These are phyloP conservation scores for Notarius quadriscutis DNA, from an alignment of 2,113 vertebrate species.

Conservation along the genomic window DNA sequence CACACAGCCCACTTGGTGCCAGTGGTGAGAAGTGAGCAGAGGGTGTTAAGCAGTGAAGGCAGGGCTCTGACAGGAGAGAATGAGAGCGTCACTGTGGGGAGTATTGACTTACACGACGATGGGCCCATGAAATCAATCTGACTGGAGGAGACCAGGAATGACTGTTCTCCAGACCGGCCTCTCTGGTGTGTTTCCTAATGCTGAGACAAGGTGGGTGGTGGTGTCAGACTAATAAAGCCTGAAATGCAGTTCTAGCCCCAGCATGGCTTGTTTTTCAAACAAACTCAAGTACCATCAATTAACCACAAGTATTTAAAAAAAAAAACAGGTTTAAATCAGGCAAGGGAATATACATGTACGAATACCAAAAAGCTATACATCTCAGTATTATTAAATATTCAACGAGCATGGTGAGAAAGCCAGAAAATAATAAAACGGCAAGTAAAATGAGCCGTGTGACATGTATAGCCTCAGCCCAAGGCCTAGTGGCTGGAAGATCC, in stretches of 20 bases:
- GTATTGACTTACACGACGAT: constrained; percentile 47
- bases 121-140: constrained; percentile 44
- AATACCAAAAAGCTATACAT: neutral
- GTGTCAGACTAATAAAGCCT: constrained; percentile 28
- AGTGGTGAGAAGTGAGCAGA: constrained; percentile 22
- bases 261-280: neutral
- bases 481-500: neutral
- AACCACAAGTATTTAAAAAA: neutral
- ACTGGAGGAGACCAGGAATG: constrained; percentile 28
- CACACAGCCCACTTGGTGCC: constrained; percentile 9
- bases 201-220: constrained; percentile 31
- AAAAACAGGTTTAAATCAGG: neutral
- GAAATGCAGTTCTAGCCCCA: neutral
- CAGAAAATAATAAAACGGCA: neutral
- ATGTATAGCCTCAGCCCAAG: neutral
- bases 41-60: neutral
- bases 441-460: neutral
- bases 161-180: constrained; percentile 28
- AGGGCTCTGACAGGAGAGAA: constrained; percentile 25
- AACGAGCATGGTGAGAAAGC: neutral
- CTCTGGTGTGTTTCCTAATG: constrained; percentile 15
- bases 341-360: neutral
- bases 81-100: constrained; percentile 26
- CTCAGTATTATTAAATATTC: neutral
- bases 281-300: neutral